Percentiles rank a stretch among this genome's conserved stretches.
Evolutionary conservation across 2,113 vertebrate species (phyloP).

Genomic region (Eurypyga helias): DNA sequence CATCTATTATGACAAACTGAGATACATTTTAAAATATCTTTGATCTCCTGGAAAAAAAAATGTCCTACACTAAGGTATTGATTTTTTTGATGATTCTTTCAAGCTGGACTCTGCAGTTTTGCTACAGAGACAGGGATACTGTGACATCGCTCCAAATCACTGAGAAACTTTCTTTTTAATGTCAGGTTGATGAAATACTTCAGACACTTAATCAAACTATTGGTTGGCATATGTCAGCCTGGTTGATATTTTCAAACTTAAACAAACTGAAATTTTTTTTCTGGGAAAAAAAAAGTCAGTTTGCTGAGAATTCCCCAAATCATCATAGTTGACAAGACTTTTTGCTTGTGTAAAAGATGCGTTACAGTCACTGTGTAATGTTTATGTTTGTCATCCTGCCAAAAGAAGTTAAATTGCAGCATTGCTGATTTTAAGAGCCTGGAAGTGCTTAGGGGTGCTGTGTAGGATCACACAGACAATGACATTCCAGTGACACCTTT

Average conservation of each 20-base stretch:
- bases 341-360: background rate
- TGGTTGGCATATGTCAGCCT: background rate
- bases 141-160: background rate
- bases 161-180: background rate
- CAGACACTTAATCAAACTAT: background rate
- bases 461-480: background rate
- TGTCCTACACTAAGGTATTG: background rate
- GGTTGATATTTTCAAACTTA: background rate
- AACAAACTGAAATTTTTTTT: background rate
- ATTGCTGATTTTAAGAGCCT: background rate
- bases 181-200: background rate
- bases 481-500: background rate
- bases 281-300: accelerated
- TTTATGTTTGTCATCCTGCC: background rate
- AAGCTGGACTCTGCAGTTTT: background rate
- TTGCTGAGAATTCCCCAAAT: background rate
- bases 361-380: background rate
- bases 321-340: background rate
- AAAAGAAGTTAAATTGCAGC: background rate
- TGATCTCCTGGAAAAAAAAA: background rate
- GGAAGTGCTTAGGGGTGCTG: background rate
- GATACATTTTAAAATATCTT: background rate
- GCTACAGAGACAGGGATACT: background rate
- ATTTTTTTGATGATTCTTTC: conserved; percentile 16
- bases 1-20: background rate